These are phyloP conservation scores for Theristicus caerulescens DNA, from an alignment of 2,113 vertebrate genomes.

Conservation along the genomic window DNA sequence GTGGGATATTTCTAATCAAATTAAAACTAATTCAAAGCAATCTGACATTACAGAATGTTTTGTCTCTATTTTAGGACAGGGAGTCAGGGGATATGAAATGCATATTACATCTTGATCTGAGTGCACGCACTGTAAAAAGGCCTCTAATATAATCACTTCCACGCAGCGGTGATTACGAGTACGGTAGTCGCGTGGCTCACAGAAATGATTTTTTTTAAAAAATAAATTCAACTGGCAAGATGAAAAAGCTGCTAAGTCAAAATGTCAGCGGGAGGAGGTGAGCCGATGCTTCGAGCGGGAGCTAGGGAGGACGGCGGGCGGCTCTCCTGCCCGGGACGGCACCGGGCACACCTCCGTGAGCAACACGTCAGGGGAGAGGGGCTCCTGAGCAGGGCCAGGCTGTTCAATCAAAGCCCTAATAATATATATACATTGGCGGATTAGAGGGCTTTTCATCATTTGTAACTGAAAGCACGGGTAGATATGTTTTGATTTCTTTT, in stretches of 20 bases:
- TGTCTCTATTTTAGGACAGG: constrained; percentile 48
- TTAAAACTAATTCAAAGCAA: constrained; percentile 56
- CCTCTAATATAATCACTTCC: neutral
- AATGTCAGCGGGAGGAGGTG: neutral
- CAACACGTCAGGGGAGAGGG: accelerated
- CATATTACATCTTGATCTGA: neutral
- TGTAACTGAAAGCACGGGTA: neutral
- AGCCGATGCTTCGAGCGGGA: accelerated
- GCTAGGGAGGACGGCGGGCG: neutral
- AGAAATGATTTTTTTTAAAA: neutral
- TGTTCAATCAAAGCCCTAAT: neutral
- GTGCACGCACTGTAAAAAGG: neutral
- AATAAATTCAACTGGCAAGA: neutral
- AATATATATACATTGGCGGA: accelerated
- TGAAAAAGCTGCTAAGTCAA: neutral
- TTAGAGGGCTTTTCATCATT: neutral
- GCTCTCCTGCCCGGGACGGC: neutral
- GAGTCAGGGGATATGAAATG: neutral
- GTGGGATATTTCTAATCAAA: constrained; percentile 70
- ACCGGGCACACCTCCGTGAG: accelerated
- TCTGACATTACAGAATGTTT: constrained; percentile 43
- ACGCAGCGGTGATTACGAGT: neutral
- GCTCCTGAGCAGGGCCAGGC: neutral
- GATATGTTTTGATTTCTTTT: neutral
- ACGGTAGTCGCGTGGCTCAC: neutral